Base-by-base conservation (phyloP, 2,113 vertebrate species). In the Hemiprocne comata region DNA sequence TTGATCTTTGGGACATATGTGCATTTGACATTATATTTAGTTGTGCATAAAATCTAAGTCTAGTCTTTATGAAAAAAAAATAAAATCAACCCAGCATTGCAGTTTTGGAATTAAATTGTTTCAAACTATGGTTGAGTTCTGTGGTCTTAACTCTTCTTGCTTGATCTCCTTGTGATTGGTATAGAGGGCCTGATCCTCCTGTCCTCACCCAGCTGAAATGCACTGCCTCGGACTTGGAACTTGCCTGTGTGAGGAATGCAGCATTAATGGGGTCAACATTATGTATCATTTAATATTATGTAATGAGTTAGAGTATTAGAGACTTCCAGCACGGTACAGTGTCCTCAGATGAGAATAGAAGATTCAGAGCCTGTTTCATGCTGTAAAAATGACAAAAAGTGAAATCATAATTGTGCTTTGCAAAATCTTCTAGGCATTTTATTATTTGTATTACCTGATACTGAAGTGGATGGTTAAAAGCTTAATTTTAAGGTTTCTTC, bases 1-100 rank as follows among this genome's bases (percentile, higher is more conserved):
- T 96, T 93, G 96, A 97, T 97, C 96, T 90, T 89, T 60, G 53
- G 94, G 92, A 95, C 95, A 82, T 95, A 85, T 71, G 88, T 92
- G 93, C 87, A 40, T 91, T 96, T 97, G 92, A 88, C 89, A 53
- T 97, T 84, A 65, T 94, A 90, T 91, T 96, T 95, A 93, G 79
- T 93, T 97, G 90, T 91, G 65, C 50, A 33, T 91, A 64, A 55
- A 96, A 94, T 89, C 88, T 85, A 85, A 82, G 72, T 91, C 86
- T 87, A 93, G 85, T 87, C 72, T 89, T 93, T 80, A 42, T 84
- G 93, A 96, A 96, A 92, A 70, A 83, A 95, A 95, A 96, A 91
- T 50, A 87, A 94, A 93, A 65, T 87, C 19, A 50, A 42, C 51
- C 33, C 28, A 9, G 67, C 51, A 44, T 70, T 86, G 18, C 29